A percentile compares a stretch with the other conserved stretches of the same genome.
phyloP scores from a whole-genome alignment of 2,888 invertebrate genomes.

The Biston stratarius region DNA sequence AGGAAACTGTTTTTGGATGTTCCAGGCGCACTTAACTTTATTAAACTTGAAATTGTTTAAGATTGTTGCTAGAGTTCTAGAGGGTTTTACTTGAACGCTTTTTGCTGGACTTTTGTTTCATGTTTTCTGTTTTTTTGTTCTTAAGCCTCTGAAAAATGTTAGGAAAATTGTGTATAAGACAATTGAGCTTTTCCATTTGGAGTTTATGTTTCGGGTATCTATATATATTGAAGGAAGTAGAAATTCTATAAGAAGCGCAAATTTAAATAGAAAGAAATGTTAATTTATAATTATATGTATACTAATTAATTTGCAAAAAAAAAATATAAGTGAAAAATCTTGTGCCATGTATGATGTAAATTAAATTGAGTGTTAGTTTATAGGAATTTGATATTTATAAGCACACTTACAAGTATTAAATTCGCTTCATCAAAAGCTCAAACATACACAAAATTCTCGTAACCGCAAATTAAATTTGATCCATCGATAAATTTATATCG shows the following conservation, averaged over 20 bases:
- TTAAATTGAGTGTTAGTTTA: background rate
- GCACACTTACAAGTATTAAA: background rate
- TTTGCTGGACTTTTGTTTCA: background rate
- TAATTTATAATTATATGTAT: no score
- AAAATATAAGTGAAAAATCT: no score
- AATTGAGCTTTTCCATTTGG: no score
- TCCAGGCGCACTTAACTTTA: constrained; percentile 28
- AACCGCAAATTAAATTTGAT: constrained; percentile 10
- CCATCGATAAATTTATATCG: constrained; percentile 6
- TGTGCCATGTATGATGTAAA: no score
- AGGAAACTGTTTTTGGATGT: constrained; percentile 15
- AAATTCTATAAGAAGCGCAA: no score
- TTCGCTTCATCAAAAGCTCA: background rate
- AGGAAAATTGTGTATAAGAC: no score
- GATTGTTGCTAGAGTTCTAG: constrained; percentile 18
- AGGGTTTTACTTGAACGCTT: background rate
- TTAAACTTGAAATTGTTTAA: constrained; percentile 29
- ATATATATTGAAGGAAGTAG: no score
- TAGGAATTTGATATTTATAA: background rate
- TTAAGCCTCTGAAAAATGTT: no score
- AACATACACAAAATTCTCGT: constrained; percentile 1
- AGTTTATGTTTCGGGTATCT: no score
- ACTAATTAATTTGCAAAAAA: no score
- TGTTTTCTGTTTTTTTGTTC: background rate
- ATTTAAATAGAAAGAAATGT: no score